Evolutionary conservation across 37 sponge, comb jelly and placozoan genomes (phyloP).

Genomic region (Cliona cf. orientalis): DNA sequence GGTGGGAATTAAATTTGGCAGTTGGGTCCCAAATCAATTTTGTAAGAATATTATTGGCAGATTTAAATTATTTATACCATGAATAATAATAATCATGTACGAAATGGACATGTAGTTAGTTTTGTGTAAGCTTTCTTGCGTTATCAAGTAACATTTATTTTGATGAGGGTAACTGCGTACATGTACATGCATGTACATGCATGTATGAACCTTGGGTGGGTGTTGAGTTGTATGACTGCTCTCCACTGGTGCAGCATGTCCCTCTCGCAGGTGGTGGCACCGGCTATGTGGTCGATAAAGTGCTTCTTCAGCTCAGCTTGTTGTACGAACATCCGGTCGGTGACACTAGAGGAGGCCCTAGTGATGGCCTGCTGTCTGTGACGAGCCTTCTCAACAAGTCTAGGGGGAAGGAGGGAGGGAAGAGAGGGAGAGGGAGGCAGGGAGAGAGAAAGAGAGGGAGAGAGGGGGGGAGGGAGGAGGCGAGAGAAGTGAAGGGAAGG

Average conservation of each 20-base stretch:
- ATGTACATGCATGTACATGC: background rate
- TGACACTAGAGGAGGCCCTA: conserved; percentile 32
- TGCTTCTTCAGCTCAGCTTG: conserved; percentile 34
- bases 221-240: conserved; percentile 57
- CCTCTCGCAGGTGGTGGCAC: conserved; percentile 27
- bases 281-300: conserved; percentile 52
- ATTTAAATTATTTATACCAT: too few species aligned
- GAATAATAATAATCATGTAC: too few species aligned
- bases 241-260: conserved; percentile 67
- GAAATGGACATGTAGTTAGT: too few species aligned
- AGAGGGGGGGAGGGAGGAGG: too few species aligned
- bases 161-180: background rate
- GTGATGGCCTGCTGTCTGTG: conserved; percentile 30
- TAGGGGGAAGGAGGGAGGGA: background rate
- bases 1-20: too few species aligned
- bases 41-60: too few species aligned
- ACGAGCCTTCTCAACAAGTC: conserved; percentile 51
- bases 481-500: too few species aligned
- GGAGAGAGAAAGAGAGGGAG: background rate
- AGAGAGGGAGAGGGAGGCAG: too few species aligned
- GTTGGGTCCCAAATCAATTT: too few species aligned
- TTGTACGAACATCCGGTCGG: conserved; percentile 38
- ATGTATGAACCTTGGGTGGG: conserved; percentile 59
- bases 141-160: background rate
- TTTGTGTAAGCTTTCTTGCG: background rate